Evolutionary conservation across 2,888 invertebrate genomes (phyloP), one percentile per base, ranked within the genome.

Genomic region (Ochropleura plecta): DNA sequence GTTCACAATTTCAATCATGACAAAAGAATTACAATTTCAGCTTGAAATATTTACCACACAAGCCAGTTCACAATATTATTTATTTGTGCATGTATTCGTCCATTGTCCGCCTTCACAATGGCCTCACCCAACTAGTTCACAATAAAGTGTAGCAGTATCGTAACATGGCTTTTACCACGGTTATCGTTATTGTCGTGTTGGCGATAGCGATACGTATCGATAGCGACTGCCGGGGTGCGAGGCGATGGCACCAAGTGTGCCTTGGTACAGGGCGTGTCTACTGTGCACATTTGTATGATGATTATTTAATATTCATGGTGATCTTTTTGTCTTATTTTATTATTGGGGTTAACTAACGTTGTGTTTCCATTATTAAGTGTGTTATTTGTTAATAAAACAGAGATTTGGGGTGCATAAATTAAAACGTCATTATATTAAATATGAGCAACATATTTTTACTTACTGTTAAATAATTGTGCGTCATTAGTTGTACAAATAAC

Each of bases 251-350:
- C 48, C 59, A 14, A 48, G 55, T 20, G 63, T 72, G 12, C 2
- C 64, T 10, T 76, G 68, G 83, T 85, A 82, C 70, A 46, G 64
- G 62, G 78, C 20, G 30, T 44, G 18, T 66, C 14, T 10, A 64
- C 20, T 62, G 42, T 62, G 42, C 55, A 67, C 70, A 75, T 73
- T 77, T 77, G n/a, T 76, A 73, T 85, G 49, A 75, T 77, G 69
- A 69, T 75, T 64, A 85, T 84, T 84, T 76, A 75, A 70, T 78
- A 70, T 80, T 77, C 64, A 70, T 70, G 60, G 55, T 77, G 49
- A 71, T 80, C 16, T 69, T 59, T 62, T 65, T 70, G 70, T 72
- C 60, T 62, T 68, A 74, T 75, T 75, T 76, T 67, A 64, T 75
- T 85, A 62, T 63, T 71, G 49, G 53, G 49, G n/a, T 14, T 44